Evolutionary conservation across 2,113 vertebrate species (phyloP).

Genomic region (Pomatorhinus ruficollis): DNA sequence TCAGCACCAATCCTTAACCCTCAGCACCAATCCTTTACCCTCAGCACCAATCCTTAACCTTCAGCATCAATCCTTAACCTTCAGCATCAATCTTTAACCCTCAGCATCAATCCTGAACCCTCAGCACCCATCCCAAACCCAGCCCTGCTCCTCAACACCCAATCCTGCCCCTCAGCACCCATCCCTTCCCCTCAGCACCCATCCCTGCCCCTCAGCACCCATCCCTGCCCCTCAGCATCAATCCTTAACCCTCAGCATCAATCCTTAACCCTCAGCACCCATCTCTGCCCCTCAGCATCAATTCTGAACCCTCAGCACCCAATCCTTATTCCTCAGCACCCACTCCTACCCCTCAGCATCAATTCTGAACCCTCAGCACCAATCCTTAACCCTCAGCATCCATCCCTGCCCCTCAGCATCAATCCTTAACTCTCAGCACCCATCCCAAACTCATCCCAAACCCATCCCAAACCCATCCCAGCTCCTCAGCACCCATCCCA

Average conservation of each 20-base stretch:
- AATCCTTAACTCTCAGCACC: too few relatives aligned
- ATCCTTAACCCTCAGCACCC: not conserved
- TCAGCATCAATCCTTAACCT: not conserved
- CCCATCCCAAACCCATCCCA: too few relatives aligned
- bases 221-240: not conserved
- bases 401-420: not conserved
- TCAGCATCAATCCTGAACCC: not conserved
- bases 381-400: not conserved
- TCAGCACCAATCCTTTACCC: fast-evolving
- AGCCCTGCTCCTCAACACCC: not conserved
- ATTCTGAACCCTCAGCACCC: not conserved
- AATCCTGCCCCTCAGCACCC: fast-evolving
- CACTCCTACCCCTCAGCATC: not conserved
- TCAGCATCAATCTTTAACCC: too few relatives aligned
- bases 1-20: too few relatives aligned
- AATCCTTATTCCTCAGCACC: not conserved
- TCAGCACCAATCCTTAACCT: not conserved
- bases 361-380: not conserved
- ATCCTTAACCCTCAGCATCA: too few relatives aligned
- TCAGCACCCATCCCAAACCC: not conserved
- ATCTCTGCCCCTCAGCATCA: too few relatives aligned
- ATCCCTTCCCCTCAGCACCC: not conserved
- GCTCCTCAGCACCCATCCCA: too few relatives aligned
- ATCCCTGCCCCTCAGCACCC: not conserved
- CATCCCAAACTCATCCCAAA: too few relatives aligned